phyloP scores from a whole-genome alignment of 1,140 invertebrate species.

The Drosophila ambigua region DNA sequence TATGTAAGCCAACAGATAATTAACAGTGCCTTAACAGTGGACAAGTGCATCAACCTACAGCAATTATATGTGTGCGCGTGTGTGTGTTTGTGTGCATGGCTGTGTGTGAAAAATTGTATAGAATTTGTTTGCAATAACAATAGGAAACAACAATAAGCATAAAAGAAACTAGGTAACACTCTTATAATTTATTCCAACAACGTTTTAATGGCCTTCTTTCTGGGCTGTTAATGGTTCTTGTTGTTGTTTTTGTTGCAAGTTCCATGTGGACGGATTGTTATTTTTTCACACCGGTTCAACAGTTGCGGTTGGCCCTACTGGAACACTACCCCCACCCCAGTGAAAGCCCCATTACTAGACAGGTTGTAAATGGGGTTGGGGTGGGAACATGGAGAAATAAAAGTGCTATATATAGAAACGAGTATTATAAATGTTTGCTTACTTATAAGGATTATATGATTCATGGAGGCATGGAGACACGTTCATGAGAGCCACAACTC shows the following conservation, averaged over 20 bases:
- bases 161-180: conserved; percentile 71
- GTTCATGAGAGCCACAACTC: neutral
- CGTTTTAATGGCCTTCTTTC: conserved; percentile 58
- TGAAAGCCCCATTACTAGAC: neutral
- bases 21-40: conserved; percentile 53
- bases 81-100: neutral
- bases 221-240: conserved; percentile 37
- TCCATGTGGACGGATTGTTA: conserved; percentile 37
- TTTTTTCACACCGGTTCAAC: conserved; percentile 51
- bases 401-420: conserved; percentile 22
- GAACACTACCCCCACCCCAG: no score
- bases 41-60: conserved; percentile 57
- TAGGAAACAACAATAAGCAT: conserved; percentile 39
- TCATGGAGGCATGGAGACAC: conserved; percentile 11
- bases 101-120: conserved; percentile 38
- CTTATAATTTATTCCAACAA: conserved; percentile 69
- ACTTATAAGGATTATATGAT: conserved; percentile 6
- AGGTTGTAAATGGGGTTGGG: conserved; percentile 4
- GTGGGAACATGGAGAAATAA: conserved; percentile 16
- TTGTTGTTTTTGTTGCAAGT: conserved; percentile 14
- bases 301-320: conserved; percentile 30
- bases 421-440: conserved; percentile 16
- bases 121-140: conserved; percentile 62
- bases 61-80: conserved; percentile 20
- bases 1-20: no score